phyloP scores from a whole-genome alignment of 1,140 invertebrate species.

The Drosophila parvula region DNA sequence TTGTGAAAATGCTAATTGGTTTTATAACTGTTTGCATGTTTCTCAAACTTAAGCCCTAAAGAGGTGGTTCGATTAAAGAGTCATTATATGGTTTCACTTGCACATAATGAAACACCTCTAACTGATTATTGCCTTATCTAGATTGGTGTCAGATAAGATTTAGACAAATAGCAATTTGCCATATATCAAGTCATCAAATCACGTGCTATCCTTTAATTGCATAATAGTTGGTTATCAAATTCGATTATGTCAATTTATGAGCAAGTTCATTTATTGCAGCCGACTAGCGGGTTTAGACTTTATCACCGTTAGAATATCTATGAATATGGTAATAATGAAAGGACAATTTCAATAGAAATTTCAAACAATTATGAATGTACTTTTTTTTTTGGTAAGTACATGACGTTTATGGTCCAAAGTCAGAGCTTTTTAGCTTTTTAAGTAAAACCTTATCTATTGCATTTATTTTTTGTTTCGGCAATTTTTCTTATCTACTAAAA shows the following conservation, averaged over 20 bases:
- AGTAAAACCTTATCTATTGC: slow-evolving; percentile 10
- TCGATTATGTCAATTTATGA: slow-evolving; percentile 7
- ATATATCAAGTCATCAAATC: slow-evolving; percentile 13
- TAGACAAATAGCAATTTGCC: background rate
- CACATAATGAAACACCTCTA: slow-evolving; percentile 7
- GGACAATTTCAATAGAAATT: background rate
- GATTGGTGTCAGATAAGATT: slow-evolving; percentile 14
- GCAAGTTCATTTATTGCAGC: background rate
- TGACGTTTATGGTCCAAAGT: background rate
- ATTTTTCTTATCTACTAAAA: slow-evolving; percentile 3
- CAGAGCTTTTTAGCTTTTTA: background rate
- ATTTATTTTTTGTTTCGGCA: slow-evolving; percentile 3
- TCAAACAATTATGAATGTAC: background rate
- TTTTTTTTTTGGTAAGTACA: background rate
- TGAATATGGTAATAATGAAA: background rate
- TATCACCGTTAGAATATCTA: background rate
- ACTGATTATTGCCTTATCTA: slow-evolving; percentile 15
- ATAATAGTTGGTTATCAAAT: background rate
- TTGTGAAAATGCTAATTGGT: background rate
- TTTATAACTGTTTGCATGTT: slow-evolving; percentile 3
- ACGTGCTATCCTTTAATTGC: slow-evolving; percentile 11
- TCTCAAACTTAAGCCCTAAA: background rate
- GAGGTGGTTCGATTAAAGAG: slow-evolving; percentile 6
- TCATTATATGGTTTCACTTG: slow-evolving; percentile 6
- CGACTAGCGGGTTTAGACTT: background rate